Conservation (phyloP, 2,888 invertebrate species). For the Frankliniella intonsa region DNA sequence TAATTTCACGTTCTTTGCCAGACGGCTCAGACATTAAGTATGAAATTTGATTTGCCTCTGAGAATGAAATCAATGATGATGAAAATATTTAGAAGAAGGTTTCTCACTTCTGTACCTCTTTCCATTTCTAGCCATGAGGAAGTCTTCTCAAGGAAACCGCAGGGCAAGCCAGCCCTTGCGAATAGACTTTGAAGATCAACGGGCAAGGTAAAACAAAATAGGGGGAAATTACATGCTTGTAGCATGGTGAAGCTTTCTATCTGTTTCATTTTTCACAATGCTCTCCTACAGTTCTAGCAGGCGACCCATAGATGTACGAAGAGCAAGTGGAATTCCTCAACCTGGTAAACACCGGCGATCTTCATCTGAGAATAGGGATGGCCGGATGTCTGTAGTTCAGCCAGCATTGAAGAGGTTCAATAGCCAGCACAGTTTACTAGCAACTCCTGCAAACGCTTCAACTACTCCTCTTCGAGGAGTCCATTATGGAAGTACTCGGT, state of each 20-base stretch:
- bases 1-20: no score
- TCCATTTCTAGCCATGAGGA: not conserved
- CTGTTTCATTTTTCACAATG: not conserved
- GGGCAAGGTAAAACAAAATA: not conserved
- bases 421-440: not conserved
- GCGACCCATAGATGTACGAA: not conserved
- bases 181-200: not conserved
- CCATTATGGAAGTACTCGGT: not conserved
- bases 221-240: not conserved
- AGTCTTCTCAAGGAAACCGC: not conserved
- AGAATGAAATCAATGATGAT: not conserved
- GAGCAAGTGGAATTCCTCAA: conserved; percentile 5
- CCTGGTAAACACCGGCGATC: not conserved
- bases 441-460: not conserved
- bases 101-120: not conserved
- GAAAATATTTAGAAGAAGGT: not conserved
- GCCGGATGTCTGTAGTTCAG: not conserved
- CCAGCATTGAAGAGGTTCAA: not conserved
- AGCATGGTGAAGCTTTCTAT: not conserved
- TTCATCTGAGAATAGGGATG: not conserved
- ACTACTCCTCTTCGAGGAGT: not conserved
- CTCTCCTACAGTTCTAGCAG: not conserved
- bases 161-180: conserved; percentile 5
- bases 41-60: not conserved
- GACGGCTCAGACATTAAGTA: no score